Base-by-base conservation (phyloP, 2,113 vertebrate species). In the Phylloscopus trochiloides region DNA sequence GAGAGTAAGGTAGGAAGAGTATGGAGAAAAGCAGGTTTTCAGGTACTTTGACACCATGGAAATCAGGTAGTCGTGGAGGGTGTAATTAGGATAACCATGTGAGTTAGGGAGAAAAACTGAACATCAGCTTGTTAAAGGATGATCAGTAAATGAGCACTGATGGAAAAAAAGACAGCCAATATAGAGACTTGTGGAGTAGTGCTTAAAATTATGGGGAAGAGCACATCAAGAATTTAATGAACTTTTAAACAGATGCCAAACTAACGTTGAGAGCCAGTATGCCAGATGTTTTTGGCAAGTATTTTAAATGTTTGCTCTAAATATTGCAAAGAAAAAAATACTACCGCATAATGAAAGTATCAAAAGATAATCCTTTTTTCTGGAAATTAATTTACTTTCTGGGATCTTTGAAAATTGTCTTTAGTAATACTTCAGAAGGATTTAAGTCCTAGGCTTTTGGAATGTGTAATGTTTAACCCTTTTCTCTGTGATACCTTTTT, bases 271-370 rank as follows among this genome's bases (percentile, higher is more conserved):
- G 8, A 66, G 32, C 25, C 26, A 62, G 7, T 73, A 45, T 2
- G 9, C 12, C 38, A 52, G 12, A 32, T 11, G 1, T 4, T 59
- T 71, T 31, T 15, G 34, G 10, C 28, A 74, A 54, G 21, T 66
- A 40, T 59, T 59, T 81, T 31, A 21, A 66, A 8, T 82, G 17
- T 85, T 95, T 94, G 9, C 34, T 85, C 19, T 66, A 85, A 77
- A 42, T 63, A 63, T 19, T 67, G 9, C 6, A 47, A 59, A 86
- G 84, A 70, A 52, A n/a, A 9, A 26, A 32, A 14, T 25, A 6
- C 7, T 26, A 5, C 26, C 15, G 10, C 32, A 45, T 42, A 40
- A 40, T 66, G 12, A 50, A 88, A 90, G 54, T 40, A 40, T 40
- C 40, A 40, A 40, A 40, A 40, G 40, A 40, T 40, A 40, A 40